Percentiles rank a stretch among this genome's conserved stretches.
phyloP scores from a whole-genome alignment of 1,140 invertebrate species.

The Stegodyphus mimosarum region DNA sequence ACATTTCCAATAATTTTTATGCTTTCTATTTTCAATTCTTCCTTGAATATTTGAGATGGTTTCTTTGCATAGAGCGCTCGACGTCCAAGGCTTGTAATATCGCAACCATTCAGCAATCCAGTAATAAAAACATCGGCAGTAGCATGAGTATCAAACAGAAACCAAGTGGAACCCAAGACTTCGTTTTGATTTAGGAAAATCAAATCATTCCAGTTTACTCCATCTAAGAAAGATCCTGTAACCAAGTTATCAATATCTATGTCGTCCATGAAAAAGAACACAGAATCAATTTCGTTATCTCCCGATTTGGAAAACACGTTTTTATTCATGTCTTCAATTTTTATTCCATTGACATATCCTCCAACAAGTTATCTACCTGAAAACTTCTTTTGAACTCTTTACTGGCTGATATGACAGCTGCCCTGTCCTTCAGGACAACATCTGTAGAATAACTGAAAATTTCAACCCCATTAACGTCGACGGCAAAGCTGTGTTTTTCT shows the following conservation, averaged over 20 bases:
- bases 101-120: conserved; percentile 22
- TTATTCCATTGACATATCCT: neutral
- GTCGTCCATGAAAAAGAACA: neutral
- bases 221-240: neutral
- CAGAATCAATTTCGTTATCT: neutral
- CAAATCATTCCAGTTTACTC: neutral
- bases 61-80: conserved; percentile 9
- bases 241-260: neutral
- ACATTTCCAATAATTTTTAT: conserved; percentile 29
- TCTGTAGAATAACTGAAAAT: neutral
- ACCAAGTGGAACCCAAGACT: neutral
- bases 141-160: neutral
- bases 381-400: conserved; percentile 6
- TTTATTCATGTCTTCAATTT: neutral
- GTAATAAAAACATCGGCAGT: neutral
- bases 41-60: neutral
- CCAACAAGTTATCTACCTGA: neutral
- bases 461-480: neutral
- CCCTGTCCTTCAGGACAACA: conserved; percentile 10
- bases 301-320: neutral
- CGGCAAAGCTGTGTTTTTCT: neutral
- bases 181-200: conserved; percentile 4
- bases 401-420: neutral
- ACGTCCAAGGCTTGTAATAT: conserved; percentile 4
- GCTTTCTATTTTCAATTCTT: neutral